Evolutionary conservation across 2,113 vertebrate genomes (phyloP).

Genomic region (Anser brachyrhynchus): DNA sequence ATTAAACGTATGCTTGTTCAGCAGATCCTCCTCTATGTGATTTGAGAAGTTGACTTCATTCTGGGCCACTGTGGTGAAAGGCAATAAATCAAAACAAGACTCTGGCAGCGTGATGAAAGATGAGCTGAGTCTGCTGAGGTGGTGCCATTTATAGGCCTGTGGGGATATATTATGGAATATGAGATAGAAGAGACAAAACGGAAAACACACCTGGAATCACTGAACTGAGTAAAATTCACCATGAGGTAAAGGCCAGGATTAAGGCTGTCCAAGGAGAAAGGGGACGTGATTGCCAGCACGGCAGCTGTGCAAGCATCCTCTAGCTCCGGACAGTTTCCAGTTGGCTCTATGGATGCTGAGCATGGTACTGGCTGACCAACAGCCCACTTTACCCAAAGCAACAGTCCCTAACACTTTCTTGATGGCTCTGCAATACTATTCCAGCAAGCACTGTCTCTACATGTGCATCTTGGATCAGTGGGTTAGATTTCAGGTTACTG

Average conservation of each 20-base stretch:
- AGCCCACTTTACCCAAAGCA: conserved; percentile 4
- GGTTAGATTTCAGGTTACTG: background rate
- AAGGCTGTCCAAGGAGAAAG: conserved; percentile 17
- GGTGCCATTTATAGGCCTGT: conserved; percentile 48
- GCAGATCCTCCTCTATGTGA: conserved; percentile 53
- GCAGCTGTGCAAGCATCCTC: conserved; percentile 37
- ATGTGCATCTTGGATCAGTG: background rate
- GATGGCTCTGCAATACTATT: background rate
- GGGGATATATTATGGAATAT: conserved; percentile 1
- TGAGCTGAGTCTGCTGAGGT: conserved; percentile 49
- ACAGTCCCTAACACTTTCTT: background rate
- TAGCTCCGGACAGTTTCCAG: conserved; percentile 16
- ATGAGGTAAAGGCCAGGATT: background rate
- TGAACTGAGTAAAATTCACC: conserved; percentile 26
- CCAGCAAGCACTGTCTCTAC: background rate
- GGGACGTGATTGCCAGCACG: background rate
- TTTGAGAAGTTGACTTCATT: conserved; percentile 61
- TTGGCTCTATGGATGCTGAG: background rate
- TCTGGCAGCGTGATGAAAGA: conserved; percentile 16
- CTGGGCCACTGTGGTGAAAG: conserved; percentile 22
- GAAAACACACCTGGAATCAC: conserved; percentile 15
- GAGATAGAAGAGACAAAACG: background rate
- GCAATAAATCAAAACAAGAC: conserved; percentile 55
- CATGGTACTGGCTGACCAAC: background rate
- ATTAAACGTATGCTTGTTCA: conserved; percentile 66